These are phyloP conservation scores for Conchocele bisecta DNA, from an alignment of 2,888 invertebrate species.

Conservation along the genomic window DNA sequence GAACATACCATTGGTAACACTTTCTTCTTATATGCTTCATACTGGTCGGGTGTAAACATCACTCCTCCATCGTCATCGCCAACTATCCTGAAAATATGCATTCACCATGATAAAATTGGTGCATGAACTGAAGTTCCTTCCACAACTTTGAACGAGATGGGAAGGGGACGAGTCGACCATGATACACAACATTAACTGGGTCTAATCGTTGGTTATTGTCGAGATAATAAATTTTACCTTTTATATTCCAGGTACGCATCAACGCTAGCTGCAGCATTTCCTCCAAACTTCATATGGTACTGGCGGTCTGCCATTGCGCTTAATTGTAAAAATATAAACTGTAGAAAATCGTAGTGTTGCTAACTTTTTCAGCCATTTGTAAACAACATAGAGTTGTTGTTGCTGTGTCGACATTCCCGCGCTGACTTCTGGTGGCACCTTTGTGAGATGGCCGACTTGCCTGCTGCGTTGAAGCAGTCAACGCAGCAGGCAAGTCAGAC, in stretches of 20 bases:
- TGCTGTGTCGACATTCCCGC: too few species aligned
- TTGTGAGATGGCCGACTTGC: too few species aligned
- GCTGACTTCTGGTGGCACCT: too few species aligned
- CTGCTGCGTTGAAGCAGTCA: too few species aligned
- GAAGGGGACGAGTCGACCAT: too few species aligned
- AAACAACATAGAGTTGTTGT: too few species aligned
- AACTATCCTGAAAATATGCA: slow-evolving; percentile 77
- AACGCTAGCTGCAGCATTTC: slow-evolving; percentile 72
- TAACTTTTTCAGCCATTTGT: slow-evolving; percentile 36
- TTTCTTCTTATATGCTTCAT: slow-evolving; percentile 80
- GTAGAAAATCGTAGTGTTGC: neutral
- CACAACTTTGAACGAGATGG: too few species aligned
- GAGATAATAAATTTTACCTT: slow-evolving; percentile 66
- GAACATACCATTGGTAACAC: slow-evolving; percentile 76
- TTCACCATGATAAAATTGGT: too few species aligned
- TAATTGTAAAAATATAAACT: neutral
- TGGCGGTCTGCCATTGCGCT: slow-evolving; percentile 64
- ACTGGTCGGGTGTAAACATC: slow-evolving; percentile 79
- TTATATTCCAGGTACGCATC: slow-evolving; percentile 80
- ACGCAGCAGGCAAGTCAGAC: too few species aligned
- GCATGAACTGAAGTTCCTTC: too few species aligned
- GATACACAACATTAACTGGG: too few species aligned
- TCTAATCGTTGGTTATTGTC: too few species aligned
- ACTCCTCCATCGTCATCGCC: slow-evolving; percentile 81
- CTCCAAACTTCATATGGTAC: slow-evolving; percentile 74